Evolutionary conservation across 2,888 invertebrate species (phyloP).

Genomic region (Eupeodes luniger): DNA sequence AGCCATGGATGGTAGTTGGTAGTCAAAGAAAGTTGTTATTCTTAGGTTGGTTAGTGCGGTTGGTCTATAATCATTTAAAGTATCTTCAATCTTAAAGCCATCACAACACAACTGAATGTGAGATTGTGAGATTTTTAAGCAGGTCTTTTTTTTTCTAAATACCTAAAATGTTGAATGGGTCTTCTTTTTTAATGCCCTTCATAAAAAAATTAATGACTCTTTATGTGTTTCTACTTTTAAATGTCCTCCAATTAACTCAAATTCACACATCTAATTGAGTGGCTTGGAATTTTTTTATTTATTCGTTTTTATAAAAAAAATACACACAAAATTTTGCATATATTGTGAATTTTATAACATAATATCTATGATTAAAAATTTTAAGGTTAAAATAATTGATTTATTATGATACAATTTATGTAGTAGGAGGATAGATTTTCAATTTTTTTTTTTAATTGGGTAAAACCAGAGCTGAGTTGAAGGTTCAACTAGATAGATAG

Average conservation of each 20-base stretch:
- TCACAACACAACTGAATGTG: not conserved
- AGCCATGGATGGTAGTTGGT: not conserved
- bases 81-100: not conserved
- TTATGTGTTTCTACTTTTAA: conserved; percentile 50
- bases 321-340: conserved; percentile 37
- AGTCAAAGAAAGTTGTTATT: conserved; percentile 14
- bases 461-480: conserved; percentile 28
- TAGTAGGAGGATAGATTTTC: conserved; percentile 29
- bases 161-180: conserved; percentile 8
- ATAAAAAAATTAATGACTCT: conserved; percentile 35
- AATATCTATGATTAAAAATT: conserved; percentile 32
- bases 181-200: conserved; percentile 39
- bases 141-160: conserved; percentile 3
- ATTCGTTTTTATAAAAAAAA: not conserved
- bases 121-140: conserved; percentile 1
- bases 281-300: conserved; percentile 27
- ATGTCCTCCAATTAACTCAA: conserved; percentile 59
- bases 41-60: not conserved
- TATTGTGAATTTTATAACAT: conserved; percentile 27
- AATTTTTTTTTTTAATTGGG: not conserved
- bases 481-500: not conserved
- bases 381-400: conserved; percentile 63
- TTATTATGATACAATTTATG: conserved; percentile 44
- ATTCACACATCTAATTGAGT: conserved; percentile 55
- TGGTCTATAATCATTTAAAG: conserved; percentile 6